Evolutionary conservation across 2,797 vertebrate genomes (phyloP).

Genomic region (Bryconaethiops microstoma): DNA sequence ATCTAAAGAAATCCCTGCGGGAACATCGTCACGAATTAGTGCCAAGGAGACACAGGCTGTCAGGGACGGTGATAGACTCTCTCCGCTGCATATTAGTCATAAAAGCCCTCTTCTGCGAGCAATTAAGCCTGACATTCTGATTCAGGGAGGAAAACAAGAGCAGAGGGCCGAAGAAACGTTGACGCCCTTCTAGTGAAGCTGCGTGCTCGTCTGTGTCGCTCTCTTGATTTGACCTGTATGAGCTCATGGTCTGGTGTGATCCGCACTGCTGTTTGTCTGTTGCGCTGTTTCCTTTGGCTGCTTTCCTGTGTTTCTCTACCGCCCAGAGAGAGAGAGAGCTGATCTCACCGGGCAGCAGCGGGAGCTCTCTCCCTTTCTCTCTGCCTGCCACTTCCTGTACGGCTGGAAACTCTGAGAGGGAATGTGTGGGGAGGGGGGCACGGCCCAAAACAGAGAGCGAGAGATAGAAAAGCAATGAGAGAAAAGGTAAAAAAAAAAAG

Average conservation of each 20-base stretch:
- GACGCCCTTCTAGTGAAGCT: conserved; percentile 23
- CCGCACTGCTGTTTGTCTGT: conserved; percentile 25
- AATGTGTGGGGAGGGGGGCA: conserved; percentile 6
- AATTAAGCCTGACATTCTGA: conserved; percentile 33
- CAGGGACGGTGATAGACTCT: conserved; percentile 33
- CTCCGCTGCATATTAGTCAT: conserved; percentile 17
- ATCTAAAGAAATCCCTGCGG: conserved; percentile 46
- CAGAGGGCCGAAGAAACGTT: conserved; percentile 1
- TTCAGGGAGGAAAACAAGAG: conserved; percentile 2
- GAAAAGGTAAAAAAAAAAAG: not conserved
- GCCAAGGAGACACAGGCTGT: conserved; percentile 38
- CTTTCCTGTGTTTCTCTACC: conserved; percentile 44
- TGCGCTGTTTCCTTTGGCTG: conserved; percentile 49
- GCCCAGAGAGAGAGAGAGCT: conserved; percentile 30
- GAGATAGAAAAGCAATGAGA: conserved; percentile 9
- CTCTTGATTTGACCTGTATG: conserved; percentile 29
- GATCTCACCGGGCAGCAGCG: conserved; percentile 47
- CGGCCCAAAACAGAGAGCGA: conserved; percentile 26
- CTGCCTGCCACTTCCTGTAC: conserved; percentile 50
- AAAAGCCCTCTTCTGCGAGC: conserved; percentile 3
- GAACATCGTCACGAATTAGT: conserved; percentile 41
- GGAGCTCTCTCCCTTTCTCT: not conserved
- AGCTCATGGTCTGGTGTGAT: conserved; percentile 50
- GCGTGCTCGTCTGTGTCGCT: conserved; percentile 8
- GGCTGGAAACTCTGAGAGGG: conserved; percentile 44